These are phyloP conservation scores for Alcis repandata DNA, from an alignment of 2,888 invertebrate species.

Conservation along the genomic window DNA sequence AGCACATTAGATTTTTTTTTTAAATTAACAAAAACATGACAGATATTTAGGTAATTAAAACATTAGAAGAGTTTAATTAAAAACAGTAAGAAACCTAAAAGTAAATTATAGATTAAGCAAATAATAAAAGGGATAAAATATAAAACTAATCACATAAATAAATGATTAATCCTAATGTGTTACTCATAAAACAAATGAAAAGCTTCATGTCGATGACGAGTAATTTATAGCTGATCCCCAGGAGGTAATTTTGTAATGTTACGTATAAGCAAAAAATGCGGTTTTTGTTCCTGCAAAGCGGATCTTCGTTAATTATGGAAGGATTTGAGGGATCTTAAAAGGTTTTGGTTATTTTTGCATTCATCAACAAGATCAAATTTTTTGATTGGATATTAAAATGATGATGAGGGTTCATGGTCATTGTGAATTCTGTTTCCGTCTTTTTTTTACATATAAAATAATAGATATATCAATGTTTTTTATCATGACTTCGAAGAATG, in stretches of 20 bases:
- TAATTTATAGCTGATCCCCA: conserved; percentile 2
- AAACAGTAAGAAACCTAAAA: not conserved
- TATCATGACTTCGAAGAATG: no score
- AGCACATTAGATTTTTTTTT: no score
- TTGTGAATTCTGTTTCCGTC: not conserved
- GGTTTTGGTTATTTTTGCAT: not conserved
- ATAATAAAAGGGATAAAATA: not conserved
- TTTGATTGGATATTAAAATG: not conserved
- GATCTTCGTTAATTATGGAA: conserved; percentile 6
- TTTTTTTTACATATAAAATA: no score
- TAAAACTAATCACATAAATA: not conserved
- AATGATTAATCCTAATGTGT: conserved; percentile 31
- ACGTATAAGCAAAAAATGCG: conserved; percentile 33
- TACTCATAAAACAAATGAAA: conserved; percentile 49
- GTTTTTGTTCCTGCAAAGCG: conserved; percentile 7
- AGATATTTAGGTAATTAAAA: no score
- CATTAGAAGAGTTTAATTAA: not conserved
- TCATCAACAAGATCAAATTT: conserved; percentile 1
- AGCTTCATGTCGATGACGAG: conserved; percentile 1
- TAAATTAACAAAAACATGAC: no score
- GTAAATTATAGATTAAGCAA: not conserved
- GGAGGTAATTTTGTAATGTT: conserved; percentile 18
- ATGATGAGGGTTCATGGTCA: not conserved
- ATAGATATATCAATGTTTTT: no score
- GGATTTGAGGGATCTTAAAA: conserved; percentile 1